phyloP scores from a whole-genome alignment of 2,797 vertebrate species.

The Botia kubotai region DNA sequence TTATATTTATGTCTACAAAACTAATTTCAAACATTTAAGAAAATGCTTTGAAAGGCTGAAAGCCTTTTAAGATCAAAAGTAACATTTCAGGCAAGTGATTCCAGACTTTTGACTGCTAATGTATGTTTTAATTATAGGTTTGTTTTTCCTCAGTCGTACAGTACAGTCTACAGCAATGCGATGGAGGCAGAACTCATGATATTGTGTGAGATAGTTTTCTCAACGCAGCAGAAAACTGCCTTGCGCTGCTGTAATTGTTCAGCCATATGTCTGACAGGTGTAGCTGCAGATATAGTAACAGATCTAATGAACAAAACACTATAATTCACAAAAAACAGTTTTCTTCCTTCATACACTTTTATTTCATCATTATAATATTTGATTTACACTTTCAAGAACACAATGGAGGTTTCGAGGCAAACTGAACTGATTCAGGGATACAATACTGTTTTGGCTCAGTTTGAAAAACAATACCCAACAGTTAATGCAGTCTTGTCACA shows the following conservation, averaged over 20 bases:
- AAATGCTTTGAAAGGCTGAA: no score
- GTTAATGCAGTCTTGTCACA: conserved; percentile 17
- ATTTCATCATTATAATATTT: conserved; percentile 55
- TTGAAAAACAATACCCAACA: conserved; percentile 39
- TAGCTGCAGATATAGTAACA: neutral
- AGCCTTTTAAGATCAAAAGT: no score
- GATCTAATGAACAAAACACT: conserved; percentile 1
- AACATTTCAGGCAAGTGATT: no score
- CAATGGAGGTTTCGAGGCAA: conserved; percentile 42
- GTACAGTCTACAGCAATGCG: no score
- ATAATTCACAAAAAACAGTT: neutral
- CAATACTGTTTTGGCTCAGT: conserved; percentile 45
- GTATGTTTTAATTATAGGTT: no score
- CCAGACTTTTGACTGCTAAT: no score
- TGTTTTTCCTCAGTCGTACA: no score
- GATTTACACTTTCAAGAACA: conserved; percentile 59
- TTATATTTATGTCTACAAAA: no score
- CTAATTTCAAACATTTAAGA: no score
- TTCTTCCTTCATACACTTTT: conserved; percentile 42
- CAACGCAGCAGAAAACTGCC: neutral
- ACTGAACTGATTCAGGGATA: conserved; percentile 27
- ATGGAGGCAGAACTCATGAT: no score
- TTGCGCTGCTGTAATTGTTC: neutral
- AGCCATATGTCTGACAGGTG: neutral
- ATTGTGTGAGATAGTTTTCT: no score